phyloP scores from a whole-genome alignment of 2,888 invertebrate species.

The Nomada ruficornis region DNA sequence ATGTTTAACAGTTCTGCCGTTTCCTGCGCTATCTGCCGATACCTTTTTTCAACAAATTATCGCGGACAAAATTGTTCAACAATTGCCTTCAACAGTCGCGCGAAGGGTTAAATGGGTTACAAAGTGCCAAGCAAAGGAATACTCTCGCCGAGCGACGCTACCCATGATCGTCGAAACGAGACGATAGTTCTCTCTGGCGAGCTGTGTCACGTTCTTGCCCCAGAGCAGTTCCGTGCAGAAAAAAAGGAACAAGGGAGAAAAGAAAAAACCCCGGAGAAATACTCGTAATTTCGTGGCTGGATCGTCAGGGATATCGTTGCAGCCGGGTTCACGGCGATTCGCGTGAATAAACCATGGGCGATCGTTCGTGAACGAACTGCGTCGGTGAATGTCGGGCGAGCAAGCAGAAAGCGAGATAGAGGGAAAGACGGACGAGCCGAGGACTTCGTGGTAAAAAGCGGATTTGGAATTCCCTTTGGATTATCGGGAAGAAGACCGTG shows the following conservation, averaged over 20 bases:
- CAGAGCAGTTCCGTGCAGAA: background rate
- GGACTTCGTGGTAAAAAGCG: slow-evolving; percentile 41
- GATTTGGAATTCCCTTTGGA: slow-evolving; percentile 62
- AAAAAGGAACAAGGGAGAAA: slow-evolving; percentile 2
- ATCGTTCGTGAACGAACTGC: slow-evolving; percentile 15
- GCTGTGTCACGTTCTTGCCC: slow-evolving; percentile 20
- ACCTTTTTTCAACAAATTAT: no score
- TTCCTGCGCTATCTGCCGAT: no score
- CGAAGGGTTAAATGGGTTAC: no score
- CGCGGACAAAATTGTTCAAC: no score
- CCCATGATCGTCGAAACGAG: slow-evolving; percentile 13
- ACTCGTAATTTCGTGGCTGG: slow-evolving; percentile 40
- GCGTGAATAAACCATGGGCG: slow-evolving; percentile 44
- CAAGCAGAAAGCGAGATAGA: background rate
- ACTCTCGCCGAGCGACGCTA: background rate
- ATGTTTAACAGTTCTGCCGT: no score
- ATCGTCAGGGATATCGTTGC: slow-evolving; percentile 37
- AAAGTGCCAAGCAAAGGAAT: background rate
- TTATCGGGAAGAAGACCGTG: slow-evolving; percentile 60
- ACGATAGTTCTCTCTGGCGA: slow-evolving; percentile 43
- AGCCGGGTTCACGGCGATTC: slow-evolving; percentile 33
- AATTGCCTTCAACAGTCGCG: no score
- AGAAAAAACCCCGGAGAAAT: background rate
- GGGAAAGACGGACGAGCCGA: slow-evolving; percentile 4
- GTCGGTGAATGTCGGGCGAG: background rate